These are phyloP conservation scores for Epinephelus coioides DNA, from an alignment of 2,797 vertebrate species.

Conservation along the genomic window DNA sequence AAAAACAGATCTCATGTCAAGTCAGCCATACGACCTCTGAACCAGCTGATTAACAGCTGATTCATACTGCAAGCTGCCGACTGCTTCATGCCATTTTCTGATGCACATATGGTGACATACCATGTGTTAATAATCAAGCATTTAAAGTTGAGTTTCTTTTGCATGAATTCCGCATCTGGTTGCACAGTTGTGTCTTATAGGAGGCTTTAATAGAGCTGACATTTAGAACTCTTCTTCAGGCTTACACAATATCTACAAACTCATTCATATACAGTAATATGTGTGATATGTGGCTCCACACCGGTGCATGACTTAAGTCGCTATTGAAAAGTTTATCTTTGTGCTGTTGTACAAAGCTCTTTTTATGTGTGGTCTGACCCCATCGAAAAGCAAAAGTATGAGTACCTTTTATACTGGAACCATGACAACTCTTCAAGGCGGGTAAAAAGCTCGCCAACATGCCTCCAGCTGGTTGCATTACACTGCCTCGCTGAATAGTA, in stretches of 20 bases:
- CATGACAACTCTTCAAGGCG: background rate
- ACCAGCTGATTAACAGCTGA: slow-evolving; percentile 26
- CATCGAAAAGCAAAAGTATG: background rate
- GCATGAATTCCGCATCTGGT: background rate
- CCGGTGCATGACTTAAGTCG: background rate
- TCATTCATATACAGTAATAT: background rate
- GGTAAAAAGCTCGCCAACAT: background rate
- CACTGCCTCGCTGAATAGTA: background rate
- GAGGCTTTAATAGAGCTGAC: background rate
- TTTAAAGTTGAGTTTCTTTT: background rate
- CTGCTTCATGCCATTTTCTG: slow-evolving; percentile 3
- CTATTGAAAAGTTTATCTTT: background rate
- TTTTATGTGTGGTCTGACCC: background rate
- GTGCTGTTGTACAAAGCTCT: background rate
- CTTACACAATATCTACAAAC: background rate
- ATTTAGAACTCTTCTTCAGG: background rate
- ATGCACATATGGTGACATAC: slow-evolving; percentile 40
- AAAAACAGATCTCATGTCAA: background rate
- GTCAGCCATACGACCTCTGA: background rate
- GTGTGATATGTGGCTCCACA: background rate
- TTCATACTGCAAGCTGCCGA: background rate
- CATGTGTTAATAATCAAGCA: slow-evolving; percentile 31
- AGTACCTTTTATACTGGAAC: background rate
- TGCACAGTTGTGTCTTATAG: slow-evolving; percentile 1
- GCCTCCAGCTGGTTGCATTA: background rate